phyloP scores from a whole-genome alignment of 2,113 vertebrate species.

The Ardeotis arabs region DNA sequence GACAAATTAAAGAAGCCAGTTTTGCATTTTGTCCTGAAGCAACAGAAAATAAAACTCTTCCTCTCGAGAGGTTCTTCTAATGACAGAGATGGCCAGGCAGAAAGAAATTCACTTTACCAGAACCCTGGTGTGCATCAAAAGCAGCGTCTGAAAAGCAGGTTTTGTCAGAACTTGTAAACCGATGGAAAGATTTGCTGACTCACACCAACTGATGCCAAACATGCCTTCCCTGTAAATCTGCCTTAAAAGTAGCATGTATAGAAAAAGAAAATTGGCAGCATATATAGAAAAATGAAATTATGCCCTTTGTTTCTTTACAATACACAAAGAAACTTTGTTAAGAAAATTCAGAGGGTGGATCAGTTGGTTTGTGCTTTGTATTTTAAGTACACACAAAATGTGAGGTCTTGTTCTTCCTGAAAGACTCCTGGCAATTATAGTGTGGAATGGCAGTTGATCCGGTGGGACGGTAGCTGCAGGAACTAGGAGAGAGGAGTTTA shows the following conservation, averaged over 20 bases:
- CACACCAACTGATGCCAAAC: not conserved
- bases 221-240: slow-evolving; percentile 12
- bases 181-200: slow-evolving; percentile 31
- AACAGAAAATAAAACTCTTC: not conserved
- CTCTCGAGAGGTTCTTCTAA: not conserved
- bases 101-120: slow-evolving; percentile 18
- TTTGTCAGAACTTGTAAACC: slow-evolving; percentile 50
- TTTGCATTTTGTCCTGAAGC: slow-evolving; percentile 6
- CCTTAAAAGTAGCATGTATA: not conserved
- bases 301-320: not conserved
- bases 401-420: not conserved
- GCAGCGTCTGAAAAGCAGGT: slow-evolving; percentile 19
- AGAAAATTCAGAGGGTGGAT: not conserved
- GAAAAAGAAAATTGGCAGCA: not conserved
- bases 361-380: not conserved
- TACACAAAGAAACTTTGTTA: not conserved
- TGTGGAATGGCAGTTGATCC: not conserved
- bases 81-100: not conserved
- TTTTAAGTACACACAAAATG: not conserved
- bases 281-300: not conserved
- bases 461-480: not conserved
- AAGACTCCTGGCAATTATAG: not conserved
- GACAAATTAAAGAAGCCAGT: not conserved
- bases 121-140: not conserved
- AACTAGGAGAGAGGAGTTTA: not conserved